Base-by-base conservation (phyloP, 2,797 vertebrate species). In the Rachycentron canadum region DNA sequence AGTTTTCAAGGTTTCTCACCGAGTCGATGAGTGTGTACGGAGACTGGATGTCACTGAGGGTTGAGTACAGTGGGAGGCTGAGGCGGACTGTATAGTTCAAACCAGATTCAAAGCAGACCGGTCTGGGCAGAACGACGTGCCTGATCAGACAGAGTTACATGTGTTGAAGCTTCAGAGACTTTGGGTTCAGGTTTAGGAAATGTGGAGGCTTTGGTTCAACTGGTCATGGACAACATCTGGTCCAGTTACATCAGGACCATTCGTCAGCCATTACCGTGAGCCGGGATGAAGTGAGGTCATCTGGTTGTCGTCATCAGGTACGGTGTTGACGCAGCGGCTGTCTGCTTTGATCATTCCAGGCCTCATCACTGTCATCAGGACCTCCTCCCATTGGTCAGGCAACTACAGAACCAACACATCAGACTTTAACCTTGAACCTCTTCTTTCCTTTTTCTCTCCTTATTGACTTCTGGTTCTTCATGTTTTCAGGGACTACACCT, bases 331-430 rank as follows among this genome's bases (percentile, higher is more conserved):
- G 88, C 98, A 99, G 30, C 96, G 96, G 82, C 96, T 99, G 81
- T 97, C 96, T 0, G 96, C 88, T 74, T 85, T 92, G 91, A 99
- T 98, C 83, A 88, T 94, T 55, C 94, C 95, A 1, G 97, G 97
- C 38, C 98, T 95, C 0, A 95, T 94, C 66, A 99, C 88, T 0
- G 83, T 97, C 94, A 99, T 93, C 85, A 97, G 89, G 79, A 97
- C 97, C 90, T 98, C 97, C 88, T 99, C 98, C 98, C 98, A 99
- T 84, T 96, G 96, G 86, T 99, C 97, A 0, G 98, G 98, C 70
- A 99, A 91, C 98, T 99, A 79, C 41, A 80, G 28, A 64, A n/a
- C 7, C 19, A 56, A 70, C 26, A 66, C 41, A 30, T 21, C 49
- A 16, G 19, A 64, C 10, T 21, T 38, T 32, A 3, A 32, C 32